Base-by-base conservation (phyloP, 2,888 invertebrate species). In the Caenorhabditis wallacei region DNA sequence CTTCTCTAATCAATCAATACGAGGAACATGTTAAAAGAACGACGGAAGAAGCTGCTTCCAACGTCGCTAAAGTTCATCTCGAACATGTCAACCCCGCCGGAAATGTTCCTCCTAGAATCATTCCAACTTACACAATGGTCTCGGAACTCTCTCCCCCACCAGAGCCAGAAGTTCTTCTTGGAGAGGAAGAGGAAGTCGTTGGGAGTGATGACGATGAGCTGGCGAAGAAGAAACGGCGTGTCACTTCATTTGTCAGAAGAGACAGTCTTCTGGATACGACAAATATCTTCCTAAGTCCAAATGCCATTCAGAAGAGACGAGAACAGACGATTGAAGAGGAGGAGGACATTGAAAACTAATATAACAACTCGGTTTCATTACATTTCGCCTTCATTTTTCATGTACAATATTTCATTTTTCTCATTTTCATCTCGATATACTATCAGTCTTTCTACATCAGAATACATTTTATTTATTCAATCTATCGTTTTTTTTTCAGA, bases 11-110 rank as follows among this genome's bases (percentile, higher is more conserved):
- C 43, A 22, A 24, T 1, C 16, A 46, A 2, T 46, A 43, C 43
- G 46, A 97, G 0, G 98, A 98, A 93, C 96, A 97, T 0, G 96
- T 22, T 0, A 30, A 64, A 10, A 24, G 10, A 5, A 20, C 18
- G 5, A 64, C 48, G 20, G 16, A 63, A 43, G 61, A 40, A 16
- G 51, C 72, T 7, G 8, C 18, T 1, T 37, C 26, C 3, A 40
- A 35, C 11, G 26, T 63, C 18, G n/a, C 8, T 0, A 20, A 22
- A 10, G 35, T 72, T 20, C 13, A 24, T 7, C 51, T 72, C 7
- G 20, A 53, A 1, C 35, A 40, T 30, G 74, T 74, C 5, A 43
- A 74, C 43, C 74, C 64, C 11, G 11, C 48, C 11, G 37, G 35
- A 13, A 76, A 76, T 53, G 70, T 72, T 5, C 66, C 66, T 2